phyloP scores from a whole-genome alignment of 2,797 vertebrate genomes.

The Staurois parvus region DNA sequence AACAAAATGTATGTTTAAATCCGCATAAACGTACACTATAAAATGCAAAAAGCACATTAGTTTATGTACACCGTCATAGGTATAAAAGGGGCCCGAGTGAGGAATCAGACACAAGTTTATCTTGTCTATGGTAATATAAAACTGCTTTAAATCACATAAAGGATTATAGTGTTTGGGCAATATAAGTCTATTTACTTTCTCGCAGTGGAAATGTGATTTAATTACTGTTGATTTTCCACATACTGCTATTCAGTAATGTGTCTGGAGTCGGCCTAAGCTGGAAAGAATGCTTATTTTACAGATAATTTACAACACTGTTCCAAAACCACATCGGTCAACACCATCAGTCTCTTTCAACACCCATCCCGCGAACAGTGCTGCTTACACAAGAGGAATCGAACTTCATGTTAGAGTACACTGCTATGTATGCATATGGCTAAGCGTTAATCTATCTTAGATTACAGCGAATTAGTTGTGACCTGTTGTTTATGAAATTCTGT shows the following conservation, averaged over 20 bases:
- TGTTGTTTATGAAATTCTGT: slow-evolving; percentile 1
- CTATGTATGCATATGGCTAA: neutral
- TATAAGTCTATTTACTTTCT: neutral
- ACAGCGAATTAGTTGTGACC: neutral
- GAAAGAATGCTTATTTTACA: neutral
- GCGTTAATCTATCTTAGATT: slow-evolving; percentile 7
- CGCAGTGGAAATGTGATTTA: slow-evolving; percentile 9
- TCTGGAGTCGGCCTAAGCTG: neutral
- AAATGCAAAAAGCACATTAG: too few relatives aligned
- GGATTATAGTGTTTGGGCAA: neutral
- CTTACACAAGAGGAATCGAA: neutral
- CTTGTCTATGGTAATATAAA: too few relatives aligned
- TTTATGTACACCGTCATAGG: too few relatives aligned
- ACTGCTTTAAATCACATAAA: too few relatives aligned
- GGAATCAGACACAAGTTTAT: too few relatives aligned
- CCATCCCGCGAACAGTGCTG: slow-evolving; percentile 2
- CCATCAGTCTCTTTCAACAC: slow-evolving; percentile 16
- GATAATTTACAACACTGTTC: slow-evolving; percentile 16
- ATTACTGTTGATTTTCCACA: slow-evolving; percentile 13
- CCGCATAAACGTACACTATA: too few relatives aligned
- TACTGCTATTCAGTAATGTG: slow-evolving; percentile 1
- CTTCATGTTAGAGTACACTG: neutral
- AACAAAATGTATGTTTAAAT: too few relatives aligned
- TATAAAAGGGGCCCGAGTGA: too few relatives aligned
- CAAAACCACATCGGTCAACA: neutral